Evolutionary conservation across 1,140 invertebrate genomes (phyloP).

Genomic region (Aphaenogaster ashmeadi): DNA sequence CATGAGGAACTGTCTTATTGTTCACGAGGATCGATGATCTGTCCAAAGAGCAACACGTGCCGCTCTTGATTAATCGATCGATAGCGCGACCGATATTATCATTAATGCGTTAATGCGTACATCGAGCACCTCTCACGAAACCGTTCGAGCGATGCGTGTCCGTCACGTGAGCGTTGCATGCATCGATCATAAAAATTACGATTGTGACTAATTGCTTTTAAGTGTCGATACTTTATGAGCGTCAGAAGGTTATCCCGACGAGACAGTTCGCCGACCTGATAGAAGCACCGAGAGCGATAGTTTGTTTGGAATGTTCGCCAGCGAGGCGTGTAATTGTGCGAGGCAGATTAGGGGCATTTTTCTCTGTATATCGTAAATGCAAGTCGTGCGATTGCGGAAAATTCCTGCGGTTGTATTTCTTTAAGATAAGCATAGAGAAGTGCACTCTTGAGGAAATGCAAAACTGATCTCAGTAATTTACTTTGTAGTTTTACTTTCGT

Average conservation of each 20-base stretch:
- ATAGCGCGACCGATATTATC: neutral
- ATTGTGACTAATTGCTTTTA: slow-evolving; percentile 36
- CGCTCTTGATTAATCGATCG: neutral
- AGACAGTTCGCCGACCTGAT: slow-evolving; percentile 16
- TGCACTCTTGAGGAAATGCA: neutral
- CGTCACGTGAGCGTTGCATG: slow-evolving; percentile 19
- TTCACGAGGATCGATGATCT: neutral
- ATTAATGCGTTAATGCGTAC: neutral
- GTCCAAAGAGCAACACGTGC: neutral
- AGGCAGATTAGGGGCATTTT: slow-evolving; percentile 15
- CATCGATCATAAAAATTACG: neutral
- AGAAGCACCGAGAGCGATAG: neutral
- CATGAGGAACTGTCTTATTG: neutral
- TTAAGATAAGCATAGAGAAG: neutral
- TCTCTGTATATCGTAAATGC: neutral
- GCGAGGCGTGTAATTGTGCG: slow-evolving; percentile 28
- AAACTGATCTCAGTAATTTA: neutral
- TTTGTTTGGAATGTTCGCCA: slow-evolving; percentile 25
- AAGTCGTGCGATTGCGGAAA: neutral
- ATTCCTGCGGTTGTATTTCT: neutral
- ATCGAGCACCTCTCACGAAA: neutral
- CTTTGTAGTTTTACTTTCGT: neutral
- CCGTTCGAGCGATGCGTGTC: neutral
- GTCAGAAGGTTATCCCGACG: slow-evolving; percentile 22
- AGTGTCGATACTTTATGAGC: neutral